Conservation (phyloP, 2,888 invertebrate species). For the Sinhomidia bicolor region DNA sequence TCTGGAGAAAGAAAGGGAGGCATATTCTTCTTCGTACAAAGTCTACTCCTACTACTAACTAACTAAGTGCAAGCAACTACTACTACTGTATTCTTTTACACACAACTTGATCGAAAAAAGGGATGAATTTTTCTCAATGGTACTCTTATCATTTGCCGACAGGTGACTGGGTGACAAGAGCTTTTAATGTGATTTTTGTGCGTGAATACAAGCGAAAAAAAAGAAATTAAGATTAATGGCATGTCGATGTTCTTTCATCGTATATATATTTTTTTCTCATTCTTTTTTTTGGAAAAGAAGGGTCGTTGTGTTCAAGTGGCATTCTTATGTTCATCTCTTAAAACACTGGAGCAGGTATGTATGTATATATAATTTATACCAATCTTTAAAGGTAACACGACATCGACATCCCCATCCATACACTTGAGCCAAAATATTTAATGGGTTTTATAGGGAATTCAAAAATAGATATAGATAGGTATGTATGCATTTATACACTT, state of each 20-base stretch:
- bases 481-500: no score
- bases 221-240: constrained; percentile 71
- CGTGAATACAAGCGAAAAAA: constrained; percentile 50
- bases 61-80: constrained; percentile 9
- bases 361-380: no score
- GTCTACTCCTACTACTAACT: no score
- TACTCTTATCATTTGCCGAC: constrained; percentile 64
- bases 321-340: constrained; percentile 26
- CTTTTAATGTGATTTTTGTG: constrained; percentile 70
- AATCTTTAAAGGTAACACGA: background rate
- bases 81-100: background rate
- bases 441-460: background rate
- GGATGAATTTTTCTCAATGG: constrained; percentile 28
- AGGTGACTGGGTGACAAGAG: constrained; percentile 68
- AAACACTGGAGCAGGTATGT: constrained; percentile 7
- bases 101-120: background rate
- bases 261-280: constrained; percentile 20
- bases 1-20: background rate
- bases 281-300: no score
- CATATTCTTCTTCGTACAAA: no score
- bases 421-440: constrained; percentile 20
- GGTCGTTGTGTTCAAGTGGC: background rate
- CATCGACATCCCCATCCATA: background rate
- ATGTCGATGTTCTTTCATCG: constrained; percentile 64
- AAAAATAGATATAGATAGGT: no score